Evolutionary conservation across 2,113 vertebrate species (phyloP).

Genomic region (Pygoscelis adeliae): DNA sequence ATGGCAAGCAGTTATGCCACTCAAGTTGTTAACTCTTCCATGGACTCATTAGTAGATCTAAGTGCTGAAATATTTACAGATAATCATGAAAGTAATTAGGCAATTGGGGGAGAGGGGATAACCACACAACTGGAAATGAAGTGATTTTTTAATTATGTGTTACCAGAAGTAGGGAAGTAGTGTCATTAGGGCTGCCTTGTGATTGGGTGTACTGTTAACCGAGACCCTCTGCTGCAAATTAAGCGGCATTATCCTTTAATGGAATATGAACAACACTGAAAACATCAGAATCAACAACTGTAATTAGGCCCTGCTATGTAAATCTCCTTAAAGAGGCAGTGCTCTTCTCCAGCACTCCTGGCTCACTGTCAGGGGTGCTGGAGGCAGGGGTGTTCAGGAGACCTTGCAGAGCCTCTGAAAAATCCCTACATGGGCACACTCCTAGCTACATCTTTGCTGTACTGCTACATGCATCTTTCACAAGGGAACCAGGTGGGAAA

Average conservation of each 20-base stretch:
- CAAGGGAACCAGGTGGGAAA: background rate
- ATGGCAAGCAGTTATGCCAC: background rate
- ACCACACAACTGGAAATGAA: constrained; percentile 60
- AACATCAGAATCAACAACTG: constrained; percentile 52
- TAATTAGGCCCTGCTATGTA: constrained; percentile 55
- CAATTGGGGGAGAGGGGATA: constrained; percentile 40
- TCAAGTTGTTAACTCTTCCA: constrained; percentile 56
- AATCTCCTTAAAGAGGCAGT: constrained; percentile 53
- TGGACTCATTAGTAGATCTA: constrained; percentile 16
- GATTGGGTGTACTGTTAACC: constrained; percentile 55
- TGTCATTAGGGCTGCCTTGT: constrained; percentile 62
- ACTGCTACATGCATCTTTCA: background rate
- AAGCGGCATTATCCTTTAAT: constrained; percentile 64
- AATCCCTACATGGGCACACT: background rate
- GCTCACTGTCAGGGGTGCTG: background rate
- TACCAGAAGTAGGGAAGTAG: constrained; percentile 55
- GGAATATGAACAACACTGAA: constrained; percentile 62
- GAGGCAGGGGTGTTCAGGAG: background rate
- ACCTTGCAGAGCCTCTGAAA: background rate
- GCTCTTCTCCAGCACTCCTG: background rate
- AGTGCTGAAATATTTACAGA: constrained; percentile 54
- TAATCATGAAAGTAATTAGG: constrained; percentile 53
- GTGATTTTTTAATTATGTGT: constrained; percentile 66
- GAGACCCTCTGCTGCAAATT: constrained; percentile 61
- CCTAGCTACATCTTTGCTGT: background rate